Evolutionary conservation across 2,888 invertebrate species (phyloP).

Genomic region (Esperia sulphurella): DNA sequence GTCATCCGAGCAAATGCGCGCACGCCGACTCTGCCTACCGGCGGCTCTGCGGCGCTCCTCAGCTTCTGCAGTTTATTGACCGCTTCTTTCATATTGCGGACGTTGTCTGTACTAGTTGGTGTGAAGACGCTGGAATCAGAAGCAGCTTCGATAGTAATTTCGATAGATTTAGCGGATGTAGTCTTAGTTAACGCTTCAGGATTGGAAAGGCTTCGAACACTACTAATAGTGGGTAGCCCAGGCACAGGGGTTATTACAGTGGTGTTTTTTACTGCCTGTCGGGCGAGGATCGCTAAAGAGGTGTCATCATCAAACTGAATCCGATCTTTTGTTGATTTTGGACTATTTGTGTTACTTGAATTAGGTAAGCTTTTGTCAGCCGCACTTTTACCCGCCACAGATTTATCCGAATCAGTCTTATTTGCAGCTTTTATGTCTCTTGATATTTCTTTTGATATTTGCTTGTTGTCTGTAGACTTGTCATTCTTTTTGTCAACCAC

Average conservation of each 20-base stretch:
- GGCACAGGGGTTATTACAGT: slow-evolving; percentile 19
- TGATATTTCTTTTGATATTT: slow-evolving; percentile 24
- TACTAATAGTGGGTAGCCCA: slow-evolving; percentile 55
- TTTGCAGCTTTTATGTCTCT: slow-evolving; percentile 18
- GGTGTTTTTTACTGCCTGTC: slow-evolving; percentile 25
- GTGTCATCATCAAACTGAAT: slow-evolving; percentile 50
- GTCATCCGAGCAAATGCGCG: slow-evolving; percentile 66
- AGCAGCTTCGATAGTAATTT: slow-evolving; percentile 36
- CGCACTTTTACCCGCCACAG: slow-evolving; percentile 10
- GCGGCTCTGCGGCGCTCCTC: slow-evolving; percentile 32
- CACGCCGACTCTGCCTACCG: slow-evolving; percentile 58
- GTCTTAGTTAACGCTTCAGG: slow-evolving; percentile 18
- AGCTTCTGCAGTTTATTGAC: slow-evolving; percentile 45
- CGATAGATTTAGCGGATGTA: slow-evolving; percentile 25
- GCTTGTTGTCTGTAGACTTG: slow-evolving; percentile 19
- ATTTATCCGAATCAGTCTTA: slow-evolving; percentile 14
- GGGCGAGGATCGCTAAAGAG: slow-evolving; percentile 45
- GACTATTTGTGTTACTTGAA: slow-evolving; percentile 13
- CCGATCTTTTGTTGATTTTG: slow-evolving; percentile 36
- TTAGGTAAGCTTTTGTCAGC: slow-evolving; percentile 13
- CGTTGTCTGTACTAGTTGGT: slow-evolving; percentile 47
- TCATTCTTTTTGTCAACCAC: slow-evolving; percentile 22
- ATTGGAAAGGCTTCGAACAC: slow-evolving; percentile 50
- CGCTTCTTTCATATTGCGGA: slow-evolving; percentile 46
- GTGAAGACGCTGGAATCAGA: slow-evolving; percentile 47